These are phyloP conservation scores for Agonum fuliginosum DNA, from an alignment of 2,888 invertebrate species.

Conservation along the genomic window DNA sequence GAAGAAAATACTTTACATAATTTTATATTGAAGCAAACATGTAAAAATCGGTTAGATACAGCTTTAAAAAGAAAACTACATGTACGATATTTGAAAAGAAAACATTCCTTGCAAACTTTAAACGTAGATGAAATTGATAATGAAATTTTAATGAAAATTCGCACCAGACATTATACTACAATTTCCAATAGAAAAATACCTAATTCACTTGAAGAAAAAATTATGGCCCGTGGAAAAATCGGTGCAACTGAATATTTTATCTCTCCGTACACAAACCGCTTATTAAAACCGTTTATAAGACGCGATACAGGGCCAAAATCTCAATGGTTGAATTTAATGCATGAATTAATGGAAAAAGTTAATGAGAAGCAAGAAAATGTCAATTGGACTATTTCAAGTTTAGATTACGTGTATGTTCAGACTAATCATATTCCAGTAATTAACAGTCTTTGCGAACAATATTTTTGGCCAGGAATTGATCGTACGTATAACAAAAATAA, in stretches of 20 bases:
- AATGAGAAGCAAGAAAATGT: conserved; percentile 70
- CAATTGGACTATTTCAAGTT: conserved; percentile 71
- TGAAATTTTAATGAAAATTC: background rate
- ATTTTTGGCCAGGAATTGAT: conserved; percentile 96
- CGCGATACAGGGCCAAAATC: conserved; percentile 81
- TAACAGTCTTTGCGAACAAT: conserved; percentile 86
- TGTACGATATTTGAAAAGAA: conserved; percentile 76
- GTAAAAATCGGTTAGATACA: background rate
- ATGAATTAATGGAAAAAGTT: conserved; percentile 77
- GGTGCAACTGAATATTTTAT: conserved; percentile 67
- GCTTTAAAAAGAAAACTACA: conserved; percentile 75
- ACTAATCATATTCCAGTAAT: conserved; percentile 92
- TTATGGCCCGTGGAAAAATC: background rate
- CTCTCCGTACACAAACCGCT: conserved; percentile 82
- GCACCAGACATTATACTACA: background rate
- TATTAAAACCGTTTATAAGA: conserved; percentile 89
- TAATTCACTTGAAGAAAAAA: background rate
- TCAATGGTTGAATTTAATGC: conserved; percentile 82
- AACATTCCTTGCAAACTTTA: conserved; percentile 73
- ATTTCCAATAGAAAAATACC: background rate
- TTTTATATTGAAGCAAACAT: background rate
- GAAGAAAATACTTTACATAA: conserved; percentile 37
- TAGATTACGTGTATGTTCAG: conserved; percentile 91
- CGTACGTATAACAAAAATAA: conserved; percentile 79
- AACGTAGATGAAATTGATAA: conserved; percentile 3